These are phyloP conservation scores for Drosophila nr. perissopoda DNA, from an alignment of 2,888 invertebrate genomes.

Conservation along the genomic window DNA sequence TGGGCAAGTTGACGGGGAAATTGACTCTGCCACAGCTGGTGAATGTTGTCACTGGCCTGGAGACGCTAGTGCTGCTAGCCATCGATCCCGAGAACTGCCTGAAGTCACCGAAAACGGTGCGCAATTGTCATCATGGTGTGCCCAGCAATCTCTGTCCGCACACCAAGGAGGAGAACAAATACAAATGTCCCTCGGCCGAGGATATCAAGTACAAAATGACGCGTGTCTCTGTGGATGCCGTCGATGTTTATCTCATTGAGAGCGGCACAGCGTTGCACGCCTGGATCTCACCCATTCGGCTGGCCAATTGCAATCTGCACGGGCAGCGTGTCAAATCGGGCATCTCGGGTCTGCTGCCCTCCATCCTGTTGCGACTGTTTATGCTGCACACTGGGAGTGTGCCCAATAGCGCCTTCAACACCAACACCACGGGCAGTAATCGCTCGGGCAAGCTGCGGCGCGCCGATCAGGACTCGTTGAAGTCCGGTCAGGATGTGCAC, in stretches of 20 bases:
- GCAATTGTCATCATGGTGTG: constrained; percentile 92
- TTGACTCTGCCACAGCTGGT: constrained; percentile 95
- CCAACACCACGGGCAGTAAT: constrained; percentile 87
- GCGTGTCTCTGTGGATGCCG: constrained; percentile 93
- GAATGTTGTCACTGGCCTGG: constrained; percentile 93
- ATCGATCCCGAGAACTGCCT: constrained; percentile 96
- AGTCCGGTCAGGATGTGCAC: constrained; percentile 71
- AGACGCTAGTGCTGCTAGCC: constrained; percentile 93
- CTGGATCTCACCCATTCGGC: constrained; percentile 94
- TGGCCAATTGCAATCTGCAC: constrained; percentile 97
- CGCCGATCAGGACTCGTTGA: constrained; percentile 82
- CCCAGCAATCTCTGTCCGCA: constrained; percentile 89
- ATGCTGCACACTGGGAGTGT: constrained; percentile 86
- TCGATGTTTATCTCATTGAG: constrained; percentile 96
- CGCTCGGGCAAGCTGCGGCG: constrained; percentile 83
- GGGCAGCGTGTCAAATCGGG: constrained; percentile 96
- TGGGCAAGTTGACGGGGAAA: constrained; percentile 97
- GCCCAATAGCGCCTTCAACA: constrained; percentile 86
- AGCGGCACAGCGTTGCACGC: constrained; percentile 93
- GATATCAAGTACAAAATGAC: constrained; percentile 97
- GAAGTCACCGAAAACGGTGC: constrained; percentile 91
- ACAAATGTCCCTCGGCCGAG: constrained; percentile 91
- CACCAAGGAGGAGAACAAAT: constrained; percentile 89
- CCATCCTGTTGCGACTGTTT: constrained; percentile 89
- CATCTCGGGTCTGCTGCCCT: constrained; percentile 93